Conservation (phyloP, 2,113 vertebrate species). For the Circaetus cinerascens region DNA sequence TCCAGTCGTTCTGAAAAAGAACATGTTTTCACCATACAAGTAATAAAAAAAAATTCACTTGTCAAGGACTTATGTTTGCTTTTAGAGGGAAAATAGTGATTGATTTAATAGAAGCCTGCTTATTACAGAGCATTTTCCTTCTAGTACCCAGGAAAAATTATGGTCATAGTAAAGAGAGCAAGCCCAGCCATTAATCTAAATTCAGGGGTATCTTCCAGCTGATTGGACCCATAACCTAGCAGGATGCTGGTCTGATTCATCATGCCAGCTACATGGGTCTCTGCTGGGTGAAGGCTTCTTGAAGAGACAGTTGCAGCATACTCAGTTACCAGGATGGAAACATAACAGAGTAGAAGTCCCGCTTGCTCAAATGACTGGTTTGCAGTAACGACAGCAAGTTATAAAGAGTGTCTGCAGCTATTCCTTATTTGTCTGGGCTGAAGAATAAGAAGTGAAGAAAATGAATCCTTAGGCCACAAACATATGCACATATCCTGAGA, state of each 20-base stretch:
- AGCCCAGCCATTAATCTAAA: not conserved
- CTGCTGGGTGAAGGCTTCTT: not conserved
- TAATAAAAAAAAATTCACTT: not conserved
- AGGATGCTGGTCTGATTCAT: not conserved
- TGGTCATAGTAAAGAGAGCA: not conserved
- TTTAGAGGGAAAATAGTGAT: not conserved
- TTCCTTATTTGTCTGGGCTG: not conserved
- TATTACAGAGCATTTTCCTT: not conserved
- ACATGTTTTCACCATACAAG: not conserved
- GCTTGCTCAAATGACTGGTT: not conserved
- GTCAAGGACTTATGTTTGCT: not conserved
- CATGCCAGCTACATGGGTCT: not conserved
- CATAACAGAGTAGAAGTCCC: not conserved
- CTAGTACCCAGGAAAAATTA: not conserved
- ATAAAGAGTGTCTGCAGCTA: not conserved
- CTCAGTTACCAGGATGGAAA: not conserved
- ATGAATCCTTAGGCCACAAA: not conserved
- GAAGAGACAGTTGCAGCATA: not conserved
- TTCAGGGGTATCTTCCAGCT: not conserved
- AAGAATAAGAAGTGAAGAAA: not conserved
- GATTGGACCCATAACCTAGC: not conserved
- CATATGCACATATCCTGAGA: accelerated
- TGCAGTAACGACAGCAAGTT: not conserved
- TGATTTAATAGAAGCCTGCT: not conserved
- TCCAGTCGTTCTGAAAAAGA: not conserved